Evolutionary conservation across 2,113 vertebrate species (phyloP).

Genomic region (Melierax canorus): DNA sequence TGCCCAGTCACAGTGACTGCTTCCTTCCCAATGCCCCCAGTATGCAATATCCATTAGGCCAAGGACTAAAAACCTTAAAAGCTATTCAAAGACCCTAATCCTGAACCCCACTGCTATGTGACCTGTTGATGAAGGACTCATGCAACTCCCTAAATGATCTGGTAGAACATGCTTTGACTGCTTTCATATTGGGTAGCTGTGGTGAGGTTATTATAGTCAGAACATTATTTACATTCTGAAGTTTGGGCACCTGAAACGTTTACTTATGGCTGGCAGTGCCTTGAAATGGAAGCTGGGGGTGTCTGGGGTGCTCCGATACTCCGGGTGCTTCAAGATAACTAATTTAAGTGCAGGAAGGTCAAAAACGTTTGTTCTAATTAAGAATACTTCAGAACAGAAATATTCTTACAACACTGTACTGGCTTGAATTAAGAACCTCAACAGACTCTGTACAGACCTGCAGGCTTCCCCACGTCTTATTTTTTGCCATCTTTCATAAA

Average conservation of each 20-base stretch:
- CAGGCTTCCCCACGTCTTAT: constrained; percentile 79
- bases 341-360: neutral
- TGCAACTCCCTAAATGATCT: neutral
- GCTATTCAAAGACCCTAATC: neutral
- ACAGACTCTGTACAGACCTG: constrained; percentile 77
- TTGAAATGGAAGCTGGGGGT: neutral
- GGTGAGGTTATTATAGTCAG: neutral
- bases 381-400: neutral
- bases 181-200: neutral
- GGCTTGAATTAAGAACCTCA: neutral
- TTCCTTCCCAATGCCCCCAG: neutral
- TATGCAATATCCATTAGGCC: neutral
- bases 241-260: neutral
- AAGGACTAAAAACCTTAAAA: neutral
- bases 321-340: neutral
- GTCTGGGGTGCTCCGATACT: neutral
- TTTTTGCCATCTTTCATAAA: constrained; percentile 86
- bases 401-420: neutral
- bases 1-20: neutral
- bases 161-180: neutral
- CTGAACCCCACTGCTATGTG: neutral
- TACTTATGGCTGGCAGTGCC: neutral
- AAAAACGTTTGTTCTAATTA: neutral
- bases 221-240: neutral
- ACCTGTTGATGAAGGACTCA: neutral